phyloP scores from a whole-genome alignment of 2,888 invertebrate genomes.

The Syrista parreyssii region DNA sequence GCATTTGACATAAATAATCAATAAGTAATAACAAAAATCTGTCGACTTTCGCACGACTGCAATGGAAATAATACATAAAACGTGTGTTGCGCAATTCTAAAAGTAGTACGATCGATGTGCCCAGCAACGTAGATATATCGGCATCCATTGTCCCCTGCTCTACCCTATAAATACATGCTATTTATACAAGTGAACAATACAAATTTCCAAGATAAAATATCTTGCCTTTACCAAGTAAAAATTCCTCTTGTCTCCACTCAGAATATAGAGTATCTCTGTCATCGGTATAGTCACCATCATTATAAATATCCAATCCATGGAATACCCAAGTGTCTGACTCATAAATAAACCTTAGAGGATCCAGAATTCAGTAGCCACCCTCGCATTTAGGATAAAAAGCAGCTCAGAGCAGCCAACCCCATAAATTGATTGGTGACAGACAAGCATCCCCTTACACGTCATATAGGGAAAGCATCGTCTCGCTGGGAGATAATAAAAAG shows the following conservation, averaged over 20 bases:
- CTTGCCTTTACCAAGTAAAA: background rate
- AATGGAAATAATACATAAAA: background rate
- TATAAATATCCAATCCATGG: background rate
- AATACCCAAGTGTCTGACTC: background rate
- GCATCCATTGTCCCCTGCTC: background rate
- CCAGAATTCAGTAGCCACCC: background rate
- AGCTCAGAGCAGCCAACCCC: slow-evolving; percentile 21
- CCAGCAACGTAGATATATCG: background rate
- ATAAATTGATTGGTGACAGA: slow-evolving; percentile 37
- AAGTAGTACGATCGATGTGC: background rate
- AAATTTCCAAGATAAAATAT: background rate
- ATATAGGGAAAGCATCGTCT: slow-evolving; percentile 1
- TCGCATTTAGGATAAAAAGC: background rate
- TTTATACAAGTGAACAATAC: background rate
- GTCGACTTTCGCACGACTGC: background rate
- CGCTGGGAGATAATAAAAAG: slow-evolving; percentile 48
- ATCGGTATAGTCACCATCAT: background rate
- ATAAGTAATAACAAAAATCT: background rate
- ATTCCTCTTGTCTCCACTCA: background rate
- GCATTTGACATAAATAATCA: background rate
- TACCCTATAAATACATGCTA: background rate
- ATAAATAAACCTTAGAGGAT: background rate
- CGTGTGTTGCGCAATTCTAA: background rate
- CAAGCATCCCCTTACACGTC: slow-evolving; percentile 1
- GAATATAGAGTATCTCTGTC: background rate